Conservation (phyloP, 2,797 vertebrate species). For the Cynopterus sphinx region DNA sequence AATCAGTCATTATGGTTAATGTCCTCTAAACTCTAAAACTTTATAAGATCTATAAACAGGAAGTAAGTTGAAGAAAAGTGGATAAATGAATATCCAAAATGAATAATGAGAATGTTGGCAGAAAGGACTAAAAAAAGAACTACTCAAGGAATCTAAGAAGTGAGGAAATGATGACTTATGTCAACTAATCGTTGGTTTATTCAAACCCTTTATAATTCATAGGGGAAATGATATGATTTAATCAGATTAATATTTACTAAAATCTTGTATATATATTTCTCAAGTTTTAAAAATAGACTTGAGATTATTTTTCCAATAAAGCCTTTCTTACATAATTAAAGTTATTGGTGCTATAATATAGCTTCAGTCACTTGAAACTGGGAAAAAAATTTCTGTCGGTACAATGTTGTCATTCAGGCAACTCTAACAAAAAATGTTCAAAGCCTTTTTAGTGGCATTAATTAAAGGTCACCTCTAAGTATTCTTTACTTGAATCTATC, state of each 20-base stretch:
- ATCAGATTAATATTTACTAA: not conserved
- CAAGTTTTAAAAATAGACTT: not conserved
- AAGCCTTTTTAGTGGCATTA: not conserved
- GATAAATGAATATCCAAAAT: not conserved
- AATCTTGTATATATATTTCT: not conserved
- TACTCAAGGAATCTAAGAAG: not conserved
- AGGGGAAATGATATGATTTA: not conserved
- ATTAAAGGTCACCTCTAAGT: not conserved
- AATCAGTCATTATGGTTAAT: constrained; percentile 35
- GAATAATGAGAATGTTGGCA: not conserved
- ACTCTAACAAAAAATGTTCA: not conserved
- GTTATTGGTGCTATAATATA: not conserved
- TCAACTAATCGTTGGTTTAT: not conserved
- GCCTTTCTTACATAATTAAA: not conserved
- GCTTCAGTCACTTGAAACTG: not conserved
- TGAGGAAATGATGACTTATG: not conserved
- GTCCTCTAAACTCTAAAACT: not conserved
- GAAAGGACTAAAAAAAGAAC: not conserved
- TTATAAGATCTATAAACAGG: not conserved
- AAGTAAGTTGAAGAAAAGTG: not conserved
- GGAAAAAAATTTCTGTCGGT: not conserved
- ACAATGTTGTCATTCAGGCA: not conserved
- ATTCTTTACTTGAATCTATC: not conserved
- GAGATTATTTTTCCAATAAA: not conserved
- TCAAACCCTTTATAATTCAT: not conserved